Base-by-base conservation (phyloP, 2,888 invertebrate genomes). In the Drosophila lacicola region DNA sequence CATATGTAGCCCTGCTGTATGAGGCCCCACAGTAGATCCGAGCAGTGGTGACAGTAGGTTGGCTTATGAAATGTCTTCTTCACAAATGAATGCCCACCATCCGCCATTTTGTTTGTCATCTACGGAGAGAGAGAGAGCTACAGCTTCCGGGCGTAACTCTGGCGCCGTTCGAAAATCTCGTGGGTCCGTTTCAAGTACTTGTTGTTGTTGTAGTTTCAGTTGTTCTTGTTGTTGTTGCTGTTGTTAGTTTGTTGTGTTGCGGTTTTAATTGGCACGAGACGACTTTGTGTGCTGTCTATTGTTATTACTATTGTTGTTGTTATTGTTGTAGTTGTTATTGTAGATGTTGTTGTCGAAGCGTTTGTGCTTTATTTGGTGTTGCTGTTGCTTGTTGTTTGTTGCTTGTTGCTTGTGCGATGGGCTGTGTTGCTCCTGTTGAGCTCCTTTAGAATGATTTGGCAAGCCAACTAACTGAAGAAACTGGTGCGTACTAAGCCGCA, bases 51-150 rank as follows among this genome's bases (percentile, higher is more conserved):
- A 95, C 99, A 99, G 95, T 99, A 99, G 92, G 98, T 98, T 93
- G 99, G 99, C 95, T 99, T 99, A 95, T 99, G 99, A 95, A 99
- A 99, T 94, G 98, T 99, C 95, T 99, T 99, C 96, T 99, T 99
- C 94, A 96, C 96, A 96, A 99, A 99, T 95, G 97, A 98, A 95
- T 99, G 99, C 93, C 98, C 98, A 94, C 96, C 92, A 93, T 93
- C 92, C 93, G 93, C 93, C 93, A 93, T 93, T 92, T 93, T 93
- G 92, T 83, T 90, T 75, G 54, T 54, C 69, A 73, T 88, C 73
- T 74, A 68, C 74, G 74, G 81, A 73, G 81, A 73, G 81, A 73
- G 81, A 73, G 71, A 45, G 62, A 65, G 70, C 65, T 67, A 65
- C 67, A 68, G 58, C 72, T 78, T 65, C 47, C 64, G 57, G 66